phyloP scores from a whole-genome alignment of 2,797 vertebrate genomes.

The Takifugu rubripes region DNA sequence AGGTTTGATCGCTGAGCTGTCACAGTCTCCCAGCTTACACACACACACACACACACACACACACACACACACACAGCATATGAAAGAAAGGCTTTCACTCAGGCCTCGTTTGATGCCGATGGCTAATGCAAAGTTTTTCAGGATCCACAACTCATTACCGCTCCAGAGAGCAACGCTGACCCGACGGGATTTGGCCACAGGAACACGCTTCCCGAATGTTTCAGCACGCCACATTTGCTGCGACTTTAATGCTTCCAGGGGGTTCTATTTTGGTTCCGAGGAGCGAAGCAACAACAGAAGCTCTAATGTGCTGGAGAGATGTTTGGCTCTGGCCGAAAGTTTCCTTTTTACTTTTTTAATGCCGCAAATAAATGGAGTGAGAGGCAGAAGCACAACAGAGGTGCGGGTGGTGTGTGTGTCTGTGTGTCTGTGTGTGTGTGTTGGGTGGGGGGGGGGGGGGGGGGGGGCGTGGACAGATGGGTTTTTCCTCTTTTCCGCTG shows the following conservation, averaged over 20 bases:
- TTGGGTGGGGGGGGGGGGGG: constrained; percentile 54
- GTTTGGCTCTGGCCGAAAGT: constrained; percentile 6
- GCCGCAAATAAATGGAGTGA: constrained; percentile 34
- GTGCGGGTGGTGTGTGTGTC: constrained; percentile 44
- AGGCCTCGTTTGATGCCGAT: constrained; percentile 71
- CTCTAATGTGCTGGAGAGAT: constrained; percentile 18
- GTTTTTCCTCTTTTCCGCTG: constrained; percentile 71
- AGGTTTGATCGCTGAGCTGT: constrained; percentile 70
- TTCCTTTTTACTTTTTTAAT: neutral
- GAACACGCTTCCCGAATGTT: constrained; percentile 44
- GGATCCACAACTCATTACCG: constrained; percentile 67
- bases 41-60: constrained; percentile 19
- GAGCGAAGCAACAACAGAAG: constrained; percentile 7
- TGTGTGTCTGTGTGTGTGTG: constrained; percentile 32
- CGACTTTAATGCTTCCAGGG: neutral
- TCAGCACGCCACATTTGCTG: constrained; percentile 29
- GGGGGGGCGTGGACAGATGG: constrained; percentile 62
- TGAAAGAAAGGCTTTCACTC: constrained; percentile 80
- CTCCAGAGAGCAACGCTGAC: constrained; percentile 55
- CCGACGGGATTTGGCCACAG: constrained; percentile 54
- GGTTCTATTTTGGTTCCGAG: neutral
- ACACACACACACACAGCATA: constrained; percentile 45
- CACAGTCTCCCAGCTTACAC: constrained; percentile 40
- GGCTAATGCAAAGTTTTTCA: constrained; percentile 75
- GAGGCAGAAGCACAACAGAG: constrained; percentile 41